Percentiles rank a stretch among this genome's conserved stretches.
These are phyloP conservation scores for Bergia sp. DNA, from an alignment of 92 coral and sea anemone genomes.

Conservation along the genomic window DNA sequence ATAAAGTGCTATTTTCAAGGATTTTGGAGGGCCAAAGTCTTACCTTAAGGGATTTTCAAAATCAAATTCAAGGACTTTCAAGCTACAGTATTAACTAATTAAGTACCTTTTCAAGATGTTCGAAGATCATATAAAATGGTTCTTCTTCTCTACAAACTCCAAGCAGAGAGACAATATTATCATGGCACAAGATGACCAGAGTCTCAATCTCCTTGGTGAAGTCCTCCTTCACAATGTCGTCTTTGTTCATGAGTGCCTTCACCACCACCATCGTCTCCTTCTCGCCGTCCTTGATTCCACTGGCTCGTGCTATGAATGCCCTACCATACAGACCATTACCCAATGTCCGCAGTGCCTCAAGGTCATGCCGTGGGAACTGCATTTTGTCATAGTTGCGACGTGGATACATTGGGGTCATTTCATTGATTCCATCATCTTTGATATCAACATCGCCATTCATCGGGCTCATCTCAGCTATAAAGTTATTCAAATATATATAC, in stretches of 20 bases:
- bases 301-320: conserved; percentile 93
- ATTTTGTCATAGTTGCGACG: conserved; percentile 79
- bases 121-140: conserved; percentile 89
- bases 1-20: no score
- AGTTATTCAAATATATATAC: background rate
- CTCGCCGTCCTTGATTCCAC: conserved; percentile 94
- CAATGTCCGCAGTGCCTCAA: conserved; percentile 87
- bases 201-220: conserved; percentile 80
- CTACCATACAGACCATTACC: conserved; percentile 94
- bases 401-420: conserved; percentile 75
- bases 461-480: conserved; percentile 37
- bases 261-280: conserved; percentile 92
- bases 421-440: conserved; percentile 62
- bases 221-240: conserved; percentile 85
- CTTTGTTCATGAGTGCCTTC: conserved; percentile 82
- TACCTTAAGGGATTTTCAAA: no score
- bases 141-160: conserved; percentile 92
- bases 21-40: no score
- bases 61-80: no score
- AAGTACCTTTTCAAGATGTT: conserved; percentile 89
- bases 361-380: conserved; percentile 97
- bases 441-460: conserved; percentile 78
- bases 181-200: conserved; percentile 69
- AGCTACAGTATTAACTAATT: no score
- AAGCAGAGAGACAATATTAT: conserved; percentile 77